Percentiles rank a stretch among this genome's conserved stretches.
Evolutionary conservation across 2,797 vertebrate genomes (phyloP).

Genomic region (Prionace glauca): DNA sequence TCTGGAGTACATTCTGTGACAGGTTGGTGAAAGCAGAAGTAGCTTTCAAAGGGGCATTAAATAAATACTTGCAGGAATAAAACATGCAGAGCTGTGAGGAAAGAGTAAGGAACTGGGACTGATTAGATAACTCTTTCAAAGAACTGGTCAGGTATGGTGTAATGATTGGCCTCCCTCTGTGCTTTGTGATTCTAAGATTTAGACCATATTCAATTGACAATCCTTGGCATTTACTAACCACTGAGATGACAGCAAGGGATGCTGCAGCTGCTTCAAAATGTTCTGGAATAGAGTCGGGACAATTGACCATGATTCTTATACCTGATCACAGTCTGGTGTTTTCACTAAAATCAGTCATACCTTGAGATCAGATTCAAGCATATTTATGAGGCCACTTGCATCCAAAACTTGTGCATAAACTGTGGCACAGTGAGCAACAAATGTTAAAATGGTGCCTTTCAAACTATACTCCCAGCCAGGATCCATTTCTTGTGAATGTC

Average conservation of each 20-base stretch:
- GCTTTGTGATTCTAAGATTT: not conserved
- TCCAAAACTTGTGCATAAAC: not conserved
- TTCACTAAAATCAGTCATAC: not conserved
- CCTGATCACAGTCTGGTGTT: not conserved
- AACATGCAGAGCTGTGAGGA: not conserved
- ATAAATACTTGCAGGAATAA: not conserved
- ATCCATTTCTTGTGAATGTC: not conserved
- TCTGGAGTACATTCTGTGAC: not conserved
- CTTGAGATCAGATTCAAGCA: not conserved
- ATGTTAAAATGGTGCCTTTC: not conserved
- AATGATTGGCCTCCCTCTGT: not conserved
- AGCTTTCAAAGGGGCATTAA: not conserved
- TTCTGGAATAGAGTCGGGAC: not conserved
- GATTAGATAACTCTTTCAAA: not conserved
- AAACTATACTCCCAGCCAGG: not conserved
- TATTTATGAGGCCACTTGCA: not conserved
- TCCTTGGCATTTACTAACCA: not conserved
- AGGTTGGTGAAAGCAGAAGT: not conserved
- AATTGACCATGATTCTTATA: not conserved
- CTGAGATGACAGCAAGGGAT: not conserved
- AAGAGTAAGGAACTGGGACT: not conserved
- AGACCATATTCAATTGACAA: not conserved
- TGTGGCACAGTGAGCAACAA: not conserved
- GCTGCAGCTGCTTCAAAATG: not conserved
- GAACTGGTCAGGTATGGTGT: not conserved